Percentiles rank a stretch among this genome's conserved stretches.
Evolutionary conservation across 2,113 vertebrate species (phyloP).

Genomic region (Riparia riparia): DNA sequence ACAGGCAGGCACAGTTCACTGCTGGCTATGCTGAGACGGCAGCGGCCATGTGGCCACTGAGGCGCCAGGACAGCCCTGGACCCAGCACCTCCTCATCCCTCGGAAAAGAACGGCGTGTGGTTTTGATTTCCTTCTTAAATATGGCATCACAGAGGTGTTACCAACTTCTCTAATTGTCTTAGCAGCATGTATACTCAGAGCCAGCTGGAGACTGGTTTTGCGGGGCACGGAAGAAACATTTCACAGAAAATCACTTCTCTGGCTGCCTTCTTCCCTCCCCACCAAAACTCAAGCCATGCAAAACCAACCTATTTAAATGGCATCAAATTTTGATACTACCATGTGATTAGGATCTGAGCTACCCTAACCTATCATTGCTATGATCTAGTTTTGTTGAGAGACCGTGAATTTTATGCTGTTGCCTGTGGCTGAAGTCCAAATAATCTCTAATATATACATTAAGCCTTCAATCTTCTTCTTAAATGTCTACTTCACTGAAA

Average conservation of each 20-base stretch:
- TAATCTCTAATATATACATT: neutral
- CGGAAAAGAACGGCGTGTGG: accelerated
- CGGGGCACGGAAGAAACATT: neutral
- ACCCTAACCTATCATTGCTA: accelerated
- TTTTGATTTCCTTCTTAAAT: neutral
- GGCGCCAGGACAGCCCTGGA: accelerated
- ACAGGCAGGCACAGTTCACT: neutral
- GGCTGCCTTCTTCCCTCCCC: neutral
- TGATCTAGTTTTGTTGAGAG: neutral
- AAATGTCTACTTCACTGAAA: neutral
- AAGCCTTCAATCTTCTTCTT: neutral
- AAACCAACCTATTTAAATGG: neutral
- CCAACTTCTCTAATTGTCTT: accelerated
- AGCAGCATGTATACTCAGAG: no score
- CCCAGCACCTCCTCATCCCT: accelerated
- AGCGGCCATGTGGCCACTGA: accelerated
- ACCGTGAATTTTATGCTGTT: neutral
- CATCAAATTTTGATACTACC: neutral
- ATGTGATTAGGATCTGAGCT: neutral
- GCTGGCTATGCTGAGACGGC: neutral
- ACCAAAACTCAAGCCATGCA: neutral
- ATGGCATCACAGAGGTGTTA: no score
- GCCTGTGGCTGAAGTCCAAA: neutral
- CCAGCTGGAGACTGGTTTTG: neutral
- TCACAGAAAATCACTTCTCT: neutral